Conservation (phyloP, 2,888 invertebrate genomes). For the Amiota communis region DNA sequence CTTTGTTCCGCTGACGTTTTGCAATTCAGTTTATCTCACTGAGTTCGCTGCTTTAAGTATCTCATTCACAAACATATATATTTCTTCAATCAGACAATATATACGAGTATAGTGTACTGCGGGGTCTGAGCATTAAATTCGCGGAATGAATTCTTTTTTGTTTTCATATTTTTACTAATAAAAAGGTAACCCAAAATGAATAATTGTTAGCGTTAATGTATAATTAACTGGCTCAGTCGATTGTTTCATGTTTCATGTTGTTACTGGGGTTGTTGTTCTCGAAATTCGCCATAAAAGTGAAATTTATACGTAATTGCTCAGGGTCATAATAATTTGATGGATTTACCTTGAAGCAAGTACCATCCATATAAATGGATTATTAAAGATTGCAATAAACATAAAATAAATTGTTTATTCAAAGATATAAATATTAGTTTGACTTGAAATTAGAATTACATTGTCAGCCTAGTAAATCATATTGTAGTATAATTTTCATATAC, state of each 20-base stretch:
- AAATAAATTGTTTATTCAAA: no score
- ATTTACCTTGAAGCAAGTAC: constrained; percentile 21
- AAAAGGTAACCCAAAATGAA: constrained; percentile 64
- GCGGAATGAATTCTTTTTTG: constrained; percentile 21
- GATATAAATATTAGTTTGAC: no score
- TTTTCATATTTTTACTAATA: constrained; percentile 1
- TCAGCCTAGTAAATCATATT: no score
- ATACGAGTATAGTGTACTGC: constrained; percentile 10
- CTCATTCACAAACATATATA: constrained; percentile 4
- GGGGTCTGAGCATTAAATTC: constrained; percentile 21
- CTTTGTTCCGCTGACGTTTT: constrained; percentile 21
- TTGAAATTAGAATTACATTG: no score
- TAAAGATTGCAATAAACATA: no score
- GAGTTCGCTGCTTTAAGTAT: not conserved
- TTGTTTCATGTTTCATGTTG: not conserved
- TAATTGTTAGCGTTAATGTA: constrained; percentile 63
- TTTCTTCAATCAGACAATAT: constrained; percentile 12
- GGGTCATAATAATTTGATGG: constrained; percentile 5
- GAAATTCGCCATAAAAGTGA: constrained; percentile 27
- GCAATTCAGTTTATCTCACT: not conserved
- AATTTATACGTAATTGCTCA: constrained; percentile 22
- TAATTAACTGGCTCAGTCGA: constrained; percentile 63
- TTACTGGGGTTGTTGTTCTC: not conserved
- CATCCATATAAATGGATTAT: not conserved
- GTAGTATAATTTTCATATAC: no score